phyloP scores from a whole-genome alignment of 2,888 invertebrate species.

The Trachelus troglodyta region DNA sequence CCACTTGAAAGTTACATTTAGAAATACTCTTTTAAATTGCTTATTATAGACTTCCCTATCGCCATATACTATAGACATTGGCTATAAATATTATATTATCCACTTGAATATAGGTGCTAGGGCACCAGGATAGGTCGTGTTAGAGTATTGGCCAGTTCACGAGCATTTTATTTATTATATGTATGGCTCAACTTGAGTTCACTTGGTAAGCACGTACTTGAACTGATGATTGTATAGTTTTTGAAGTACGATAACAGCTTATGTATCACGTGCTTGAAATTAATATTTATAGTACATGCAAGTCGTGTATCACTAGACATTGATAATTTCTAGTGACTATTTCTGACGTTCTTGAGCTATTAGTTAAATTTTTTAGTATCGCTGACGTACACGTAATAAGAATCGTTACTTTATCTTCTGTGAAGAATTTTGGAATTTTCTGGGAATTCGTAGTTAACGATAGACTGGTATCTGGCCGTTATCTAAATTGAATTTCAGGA shows the following conservation, averaged over 20 bases:
- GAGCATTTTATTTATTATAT: background rate
- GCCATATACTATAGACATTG: background rate
- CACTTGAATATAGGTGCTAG: background rate
- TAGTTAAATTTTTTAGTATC: too few relatives aligned
- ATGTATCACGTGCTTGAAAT: slow-evolving; percentile 19
- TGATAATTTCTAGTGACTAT: background rate
- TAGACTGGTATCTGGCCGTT: too few relatives aligned
- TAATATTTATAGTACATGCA: slow-evolving; percentile 39
- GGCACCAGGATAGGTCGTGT: too few relatives aligned
- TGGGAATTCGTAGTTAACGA: too few relatives aligned
- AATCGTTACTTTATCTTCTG: background rate
- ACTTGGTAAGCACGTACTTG: background rate
- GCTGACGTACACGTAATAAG: background rate
- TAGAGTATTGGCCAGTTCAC: background rate
- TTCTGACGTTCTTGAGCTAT: background rate
- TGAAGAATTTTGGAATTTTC: background rate
- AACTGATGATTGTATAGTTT: background rate
- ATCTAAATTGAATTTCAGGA: background rate
- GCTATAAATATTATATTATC: slow-evolving; percentile 2
- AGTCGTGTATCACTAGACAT: slow-evolving; percentile 5
- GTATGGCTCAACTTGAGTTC: background rate
- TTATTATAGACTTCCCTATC: too few relatives aligned
- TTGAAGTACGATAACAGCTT: background rate
- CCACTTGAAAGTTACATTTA: background rate
- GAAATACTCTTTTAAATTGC: background rate